Percentiles rank a stretch among this genome's conserved stretches.
Conservation (phyloP, 2,113 vertebrate genomes). For the Corvus hawaiiensis region DNA sequence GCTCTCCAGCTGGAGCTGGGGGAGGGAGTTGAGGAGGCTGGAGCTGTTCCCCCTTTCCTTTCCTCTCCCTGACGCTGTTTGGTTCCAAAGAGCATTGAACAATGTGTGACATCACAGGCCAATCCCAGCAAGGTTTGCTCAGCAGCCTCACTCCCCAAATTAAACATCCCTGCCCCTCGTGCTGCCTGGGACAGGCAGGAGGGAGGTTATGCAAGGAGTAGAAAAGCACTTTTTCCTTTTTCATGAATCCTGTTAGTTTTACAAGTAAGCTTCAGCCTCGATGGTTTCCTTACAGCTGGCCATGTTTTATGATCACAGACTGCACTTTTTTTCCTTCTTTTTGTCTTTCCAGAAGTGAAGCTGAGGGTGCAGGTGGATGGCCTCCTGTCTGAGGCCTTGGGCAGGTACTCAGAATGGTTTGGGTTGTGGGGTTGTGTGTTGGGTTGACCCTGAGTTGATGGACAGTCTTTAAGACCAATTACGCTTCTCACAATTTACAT, state of each 20-base stretch:
- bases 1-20: neutral
- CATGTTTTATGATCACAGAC: rapidly evolving
- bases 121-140: neutral
- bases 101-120: rapidly evolving
- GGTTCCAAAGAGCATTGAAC: conserved; percentile 1
- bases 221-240: neutral
- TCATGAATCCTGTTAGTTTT: neutral
- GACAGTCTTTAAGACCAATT: no score
- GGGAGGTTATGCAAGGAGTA: neutral
- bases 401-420: neutral
- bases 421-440: neutral
- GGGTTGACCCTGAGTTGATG: no score
- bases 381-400: neutral
- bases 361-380: neutral
- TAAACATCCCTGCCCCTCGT: neutral
- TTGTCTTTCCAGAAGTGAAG: neutral
- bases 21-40: neutral
- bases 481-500: no score
- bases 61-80: neutral
- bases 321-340: neutral
- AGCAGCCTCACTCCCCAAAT: neutral
- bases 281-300: rapidly evolving
- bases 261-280: neutral
- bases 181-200: neutral
- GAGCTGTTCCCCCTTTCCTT: neutral